phyloP scores from a whole-genome alignment of 2,113 vertebrate species.

The Ardeotis arabs region DNA sequence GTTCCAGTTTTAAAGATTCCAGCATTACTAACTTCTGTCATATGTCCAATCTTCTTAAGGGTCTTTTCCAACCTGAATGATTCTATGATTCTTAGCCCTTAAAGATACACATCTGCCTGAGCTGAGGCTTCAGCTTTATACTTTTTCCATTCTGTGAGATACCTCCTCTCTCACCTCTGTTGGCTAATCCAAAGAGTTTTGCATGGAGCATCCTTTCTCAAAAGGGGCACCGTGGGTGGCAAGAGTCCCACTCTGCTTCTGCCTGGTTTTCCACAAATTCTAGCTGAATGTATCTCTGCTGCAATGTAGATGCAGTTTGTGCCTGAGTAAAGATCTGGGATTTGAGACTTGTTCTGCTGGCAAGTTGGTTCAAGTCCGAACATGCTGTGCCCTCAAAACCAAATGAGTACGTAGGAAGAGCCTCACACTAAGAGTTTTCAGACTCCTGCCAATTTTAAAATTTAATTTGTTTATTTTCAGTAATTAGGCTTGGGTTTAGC shows the following conservation, averaged over 20 bases:
- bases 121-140: background rate
- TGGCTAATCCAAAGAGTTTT: background rate
- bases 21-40: background rate
- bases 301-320: background rate
- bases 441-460: fast-evolving
- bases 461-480: background rate
- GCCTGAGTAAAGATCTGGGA: background rate
- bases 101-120: background rate
- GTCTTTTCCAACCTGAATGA: background rate
- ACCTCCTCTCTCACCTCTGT: background rate
- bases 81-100: background rate
- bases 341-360: background rate
- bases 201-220: background rate
- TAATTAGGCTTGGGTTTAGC: background rate
- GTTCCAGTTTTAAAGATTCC: background rate
- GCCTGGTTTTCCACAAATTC: background rate
- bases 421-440: background rate
- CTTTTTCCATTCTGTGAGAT: background rate
- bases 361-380: background rate
- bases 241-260: background rate
- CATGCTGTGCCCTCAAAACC: background rate
- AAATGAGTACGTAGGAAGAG: background rate
- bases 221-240: background rate
- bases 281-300: background rate
- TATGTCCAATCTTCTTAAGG: fast-evolving